These are phyloP conservation scores for Pseudochromis fuscus DNA, from an alignment of 2,797 vertebrate genomes.

Conservation along the genomic window DNA sequence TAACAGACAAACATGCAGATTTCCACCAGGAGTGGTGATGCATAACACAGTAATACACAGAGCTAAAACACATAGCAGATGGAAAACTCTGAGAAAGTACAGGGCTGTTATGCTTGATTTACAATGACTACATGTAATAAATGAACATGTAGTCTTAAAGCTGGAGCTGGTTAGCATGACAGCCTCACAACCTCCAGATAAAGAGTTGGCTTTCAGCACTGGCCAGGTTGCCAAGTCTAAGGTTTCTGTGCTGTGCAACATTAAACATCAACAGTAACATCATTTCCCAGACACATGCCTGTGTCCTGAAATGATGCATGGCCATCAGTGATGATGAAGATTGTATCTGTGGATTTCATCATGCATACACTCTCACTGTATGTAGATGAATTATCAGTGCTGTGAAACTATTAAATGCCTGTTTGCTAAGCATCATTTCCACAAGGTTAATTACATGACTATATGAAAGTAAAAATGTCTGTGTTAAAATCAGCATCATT, in stretches of 20 bases:
- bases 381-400: conserved; percentile 21
- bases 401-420: conserved; percentile 34
- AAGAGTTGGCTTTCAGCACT: conserved; percentile 61
- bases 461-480: conserved; percentile 17
- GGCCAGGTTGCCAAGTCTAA: conserved; percentile 67
- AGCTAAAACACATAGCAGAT: conserved; percentile 66
- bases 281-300: conserved; percentile 63
- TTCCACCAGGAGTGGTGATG: conserved; percentile 31
- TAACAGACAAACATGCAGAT: conserved; percentile 33
- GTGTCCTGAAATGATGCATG: conserved; percentile 51
- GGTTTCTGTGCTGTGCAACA: conserved; percentile 69
- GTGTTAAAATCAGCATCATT: conserved; percentile 31
- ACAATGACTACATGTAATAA: conserved; percentile 73
- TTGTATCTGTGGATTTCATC: conserved; percentile 46
- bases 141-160: conserved; percentile 73
- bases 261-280: conserved; percentile 71
- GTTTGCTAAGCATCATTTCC: conserved; percentile 14
- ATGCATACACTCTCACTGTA: conserved; percentile 13
- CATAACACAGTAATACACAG: conserved; percentile 38
- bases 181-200: conserved; percentile 73
- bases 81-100: conserved; percentile 70
- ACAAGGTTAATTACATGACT: conserved; percentile 9
- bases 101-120: conserved; percentile 71
- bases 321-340: conserved; percentile 44
- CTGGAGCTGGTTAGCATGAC: conserved; percentile 77